These are phyloP conservation scores for Pelecanoides urinatrix DNA, from an alignment of 2,113 vertebrate species.

Conservation along the genomic window DNA sequence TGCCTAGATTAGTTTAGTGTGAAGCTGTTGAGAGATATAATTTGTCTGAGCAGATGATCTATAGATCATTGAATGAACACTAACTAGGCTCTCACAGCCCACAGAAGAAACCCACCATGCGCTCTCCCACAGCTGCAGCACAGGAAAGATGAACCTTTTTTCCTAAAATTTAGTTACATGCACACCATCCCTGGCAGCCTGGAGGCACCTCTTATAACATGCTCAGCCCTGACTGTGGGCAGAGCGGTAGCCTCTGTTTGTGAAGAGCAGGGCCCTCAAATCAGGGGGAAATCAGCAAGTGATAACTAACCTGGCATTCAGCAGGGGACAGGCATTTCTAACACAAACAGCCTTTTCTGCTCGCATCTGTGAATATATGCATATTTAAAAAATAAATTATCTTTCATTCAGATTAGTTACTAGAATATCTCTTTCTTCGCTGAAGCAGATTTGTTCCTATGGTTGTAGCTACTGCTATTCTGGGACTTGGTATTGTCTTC, in stretches of 20 bases:
- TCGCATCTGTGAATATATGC: constrained; percentile 14
- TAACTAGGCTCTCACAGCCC: neutral
- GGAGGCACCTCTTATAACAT: neutral
- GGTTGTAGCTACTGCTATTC: constrained; percentile 49
- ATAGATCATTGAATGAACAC: constrained; percentile 2
- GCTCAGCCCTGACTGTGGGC: neutral
- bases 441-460: constrained; percentile 17
- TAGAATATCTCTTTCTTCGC: constrained; percentile 16
- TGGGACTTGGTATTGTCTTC: constrained; percentile 48
- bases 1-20: constrained; percentile 47
- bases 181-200: fast-evolving
- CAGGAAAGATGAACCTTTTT: neutral
- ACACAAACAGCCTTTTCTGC: neutral
- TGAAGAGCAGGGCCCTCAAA: neutral
- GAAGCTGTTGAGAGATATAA: constrained; percentile 32
- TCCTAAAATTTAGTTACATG: neutral
- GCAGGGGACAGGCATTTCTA: neutral
- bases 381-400: constrained; percentile 43
- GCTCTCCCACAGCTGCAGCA: neutral
- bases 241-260: neutral
- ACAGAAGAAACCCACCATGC: neutral
- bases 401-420: constrained; percentile 37
- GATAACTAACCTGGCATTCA: neutral
- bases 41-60: constrained; percentile 47
- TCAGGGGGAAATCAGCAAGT: neutral